Conservation (phyloP, 2,888 invertebrate genomes). For the Acrobasis suavella region DNA sequence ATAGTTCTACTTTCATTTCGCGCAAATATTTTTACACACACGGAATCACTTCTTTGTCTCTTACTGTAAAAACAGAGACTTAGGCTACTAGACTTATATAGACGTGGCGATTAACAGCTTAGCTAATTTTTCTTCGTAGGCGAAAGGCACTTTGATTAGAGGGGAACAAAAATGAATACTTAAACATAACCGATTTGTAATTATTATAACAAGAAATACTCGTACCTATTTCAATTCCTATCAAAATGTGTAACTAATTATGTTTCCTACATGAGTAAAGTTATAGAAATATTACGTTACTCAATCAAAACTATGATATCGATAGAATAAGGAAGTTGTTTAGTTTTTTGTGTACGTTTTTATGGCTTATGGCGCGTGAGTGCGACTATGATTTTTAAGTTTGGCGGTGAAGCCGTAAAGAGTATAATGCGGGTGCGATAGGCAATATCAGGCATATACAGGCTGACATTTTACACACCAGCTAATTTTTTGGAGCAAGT, state of each 20-base stretch:
- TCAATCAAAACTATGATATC: not conserved
- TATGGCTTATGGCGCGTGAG: not conserved
- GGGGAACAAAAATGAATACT: too few species aligned
- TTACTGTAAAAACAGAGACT: too few species aligned
- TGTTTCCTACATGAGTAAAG: not conserved
- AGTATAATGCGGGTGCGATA: not conserved
- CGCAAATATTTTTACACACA: too few species aligned
- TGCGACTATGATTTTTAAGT: not conserved
- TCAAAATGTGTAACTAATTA: not conserved
- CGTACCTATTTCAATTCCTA: not conserved
- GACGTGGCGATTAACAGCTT: too few species aligned
- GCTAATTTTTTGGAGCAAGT: too few species aligned
- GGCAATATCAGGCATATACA: too few species aligned
- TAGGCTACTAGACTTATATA: too few species aligned
- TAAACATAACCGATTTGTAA: not conserved
- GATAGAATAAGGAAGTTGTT: slow-evolving; percentile 3
- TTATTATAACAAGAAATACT: not conserved
- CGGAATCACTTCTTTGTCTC: too few species aligned
- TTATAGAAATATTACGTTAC: not conserved
- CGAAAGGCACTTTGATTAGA: too few species aligned
- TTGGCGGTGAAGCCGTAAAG: not conserved
- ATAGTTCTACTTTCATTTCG: too few species aligned
- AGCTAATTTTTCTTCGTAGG: too few species aligned
- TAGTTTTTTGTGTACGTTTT: not conserved
- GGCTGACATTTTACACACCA: too few species aligned